Evolutionary conservation across 1,140 invertebrate species (phyloP), one percentile per base, ranked within the genome.

Genomic region (Apis florea): DNA sequence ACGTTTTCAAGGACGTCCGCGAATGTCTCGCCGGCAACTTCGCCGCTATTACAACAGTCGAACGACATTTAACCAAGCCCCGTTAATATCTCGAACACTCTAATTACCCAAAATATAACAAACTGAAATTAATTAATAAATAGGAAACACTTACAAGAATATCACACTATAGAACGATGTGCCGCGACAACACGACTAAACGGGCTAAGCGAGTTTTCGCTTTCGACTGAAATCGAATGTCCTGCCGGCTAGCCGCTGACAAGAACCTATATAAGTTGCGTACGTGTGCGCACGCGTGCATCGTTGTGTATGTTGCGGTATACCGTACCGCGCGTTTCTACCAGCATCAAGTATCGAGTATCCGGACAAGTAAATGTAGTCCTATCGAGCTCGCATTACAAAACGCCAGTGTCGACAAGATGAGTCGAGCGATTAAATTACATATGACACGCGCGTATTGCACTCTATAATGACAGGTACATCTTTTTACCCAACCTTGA

Each of bases 191-290:
- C 56, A 26, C 72, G 64, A 66, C 66, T 59, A 58, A 69, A 70
- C 75, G 49, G 75, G 78, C 66, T 79, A 79, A 80, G 81, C 88
- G 83, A 58, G 84, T 90, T 89, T 90, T 90, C 89, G 74, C 89
- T 90, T 90, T 90, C 86, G 86, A 90, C 88, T 89, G 86, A 88
- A 89, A 90, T 90, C 83, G 89, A 90, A 89, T 88, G 84, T 86
- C 63, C 77, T 79, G 54, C 75, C 76, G 79, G 59, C 64, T 79
- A 66, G 73, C 54, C 56, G 80, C 54, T 40, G 53, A 21, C 24
- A 26, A 10, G 21, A 19, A 47, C 61, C 53, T 73, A 79, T 26
- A 77, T 86, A 83, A 31, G 40, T 19, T 61, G 19, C 51, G 75
- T 79, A 56, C 54, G 72, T 53, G 31, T 40, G 59, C 76, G 79